Conservation (phyloP, 2,113 vertebrate species). For the Piaya cayana region DNA sequence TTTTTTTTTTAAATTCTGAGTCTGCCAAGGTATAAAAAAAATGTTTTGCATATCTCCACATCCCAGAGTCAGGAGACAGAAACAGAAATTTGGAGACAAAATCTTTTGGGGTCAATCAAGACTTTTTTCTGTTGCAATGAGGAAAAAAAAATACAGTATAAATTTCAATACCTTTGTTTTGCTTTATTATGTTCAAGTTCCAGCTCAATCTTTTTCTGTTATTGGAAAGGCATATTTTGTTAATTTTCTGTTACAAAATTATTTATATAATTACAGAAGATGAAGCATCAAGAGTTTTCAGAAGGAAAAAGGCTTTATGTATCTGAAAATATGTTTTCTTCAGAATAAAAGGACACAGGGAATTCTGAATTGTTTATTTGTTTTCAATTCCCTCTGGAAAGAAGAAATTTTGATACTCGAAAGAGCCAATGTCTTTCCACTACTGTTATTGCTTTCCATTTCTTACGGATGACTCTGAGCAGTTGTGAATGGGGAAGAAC, state of each 20-base stretch:
- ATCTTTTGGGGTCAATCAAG: neutral
- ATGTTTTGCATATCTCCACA: accelerated
- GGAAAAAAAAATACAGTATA: neutral
- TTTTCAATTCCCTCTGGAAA: neutral
- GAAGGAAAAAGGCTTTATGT: neutral
- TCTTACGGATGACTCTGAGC: neutral
- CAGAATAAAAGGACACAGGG: neutral
- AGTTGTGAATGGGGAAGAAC: neutral
- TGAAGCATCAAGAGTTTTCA: neutral
- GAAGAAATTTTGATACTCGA: neutral
- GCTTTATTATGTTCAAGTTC: neutral
- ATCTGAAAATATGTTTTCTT: neutral
- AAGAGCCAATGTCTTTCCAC: neutral
- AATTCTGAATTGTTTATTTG: neutral
- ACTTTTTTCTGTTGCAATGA: neutral
- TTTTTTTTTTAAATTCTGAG: neutral
- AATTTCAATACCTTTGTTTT: neutral
- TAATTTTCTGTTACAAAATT: neutral
- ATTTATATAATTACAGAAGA: neutral
- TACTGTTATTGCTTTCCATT: neutral
- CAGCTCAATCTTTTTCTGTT: neutral
- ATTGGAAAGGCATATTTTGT: neutral
- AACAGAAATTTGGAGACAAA: neutral
- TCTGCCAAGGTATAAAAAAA: neutral
- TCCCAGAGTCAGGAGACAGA: neutral